phyloP scores from a whole-genome alignment of 2,888 invertebrate species.

The Lumbricus terrestris region DNA sequence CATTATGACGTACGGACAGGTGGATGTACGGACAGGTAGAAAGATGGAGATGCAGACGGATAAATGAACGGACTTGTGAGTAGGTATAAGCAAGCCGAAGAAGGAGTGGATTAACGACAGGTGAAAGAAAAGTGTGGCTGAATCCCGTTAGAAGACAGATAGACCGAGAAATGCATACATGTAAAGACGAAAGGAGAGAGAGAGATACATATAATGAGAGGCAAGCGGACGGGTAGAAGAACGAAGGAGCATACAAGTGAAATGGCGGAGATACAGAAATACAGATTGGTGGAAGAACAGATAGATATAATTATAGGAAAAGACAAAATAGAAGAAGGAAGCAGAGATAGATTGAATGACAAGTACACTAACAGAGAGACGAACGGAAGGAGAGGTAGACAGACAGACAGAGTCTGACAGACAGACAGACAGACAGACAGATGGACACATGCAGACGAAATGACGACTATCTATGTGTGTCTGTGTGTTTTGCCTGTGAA shows the following conservation, averaged over 20 bases:
- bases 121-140: too few species aligned
- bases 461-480: too few species aligned
- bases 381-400: background rate
- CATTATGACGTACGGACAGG: background rate
- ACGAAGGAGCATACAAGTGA: background rate
- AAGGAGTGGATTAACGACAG: too few species aligned
- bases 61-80: too few species aligned
- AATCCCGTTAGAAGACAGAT: too few species aligned
- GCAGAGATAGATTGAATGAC: background rate
- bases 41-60: background rate
- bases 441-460: background rate
- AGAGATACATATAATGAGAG: background rate
- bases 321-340: background rate
- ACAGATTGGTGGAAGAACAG: background rate
- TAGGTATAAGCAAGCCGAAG: background rate
- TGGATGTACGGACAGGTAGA: background rate
- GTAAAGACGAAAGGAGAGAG: background rate
- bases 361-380: background rate
- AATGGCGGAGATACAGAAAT: background rate
- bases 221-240: too few species aligned
- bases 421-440: background rate
- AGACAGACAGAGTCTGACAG: background rate
- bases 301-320: background rate
- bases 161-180: too few species aligned
- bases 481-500: too few species aligned